These are phyloP conservation scores for Chalcis sispes DNA, from an alignment of 2,888 invertebrate genomes.

Conservation along the genomic window DNA sequence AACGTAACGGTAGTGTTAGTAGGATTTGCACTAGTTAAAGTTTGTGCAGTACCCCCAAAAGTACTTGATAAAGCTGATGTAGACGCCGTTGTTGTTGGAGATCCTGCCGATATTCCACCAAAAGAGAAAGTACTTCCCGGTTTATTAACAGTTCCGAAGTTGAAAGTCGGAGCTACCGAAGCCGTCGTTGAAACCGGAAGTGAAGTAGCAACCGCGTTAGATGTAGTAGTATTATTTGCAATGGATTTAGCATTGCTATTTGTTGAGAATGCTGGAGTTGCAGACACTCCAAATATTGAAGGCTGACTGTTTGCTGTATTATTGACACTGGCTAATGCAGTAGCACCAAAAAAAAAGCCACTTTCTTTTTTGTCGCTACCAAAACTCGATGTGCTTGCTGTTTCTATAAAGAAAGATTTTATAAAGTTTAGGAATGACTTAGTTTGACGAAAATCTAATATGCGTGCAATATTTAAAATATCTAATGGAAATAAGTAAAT, in stretches of 20 bases:
- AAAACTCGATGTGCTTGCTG: slow-evolving; percentile 2
- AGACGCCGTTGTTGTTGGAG: slow-evolving; percentile 35
- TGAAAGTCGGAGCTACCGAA: neutral
- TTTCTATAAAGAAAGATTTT: slow-evolving; percentile 5
- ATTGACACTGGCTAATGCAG: slow-evolving; percentile 11
- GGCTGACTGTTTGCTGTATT: slow-evolving; percentile 13
- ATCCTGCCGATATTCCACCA: neutral
- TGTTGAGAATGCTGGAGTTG: slow-evolving; percentile 44
- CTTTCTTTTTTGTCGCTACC: slow-evolving; percentile 18
- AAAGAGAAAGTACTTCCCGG: slow-evolving; percentile 11
- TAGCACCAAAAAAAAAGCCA: slow-evolving; percentile 58
- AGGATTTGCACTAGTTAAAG: neutral
- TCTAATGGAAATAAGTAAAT: too few species aligned
- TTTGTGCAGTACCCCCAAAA: slow-evolving; percentile 8
- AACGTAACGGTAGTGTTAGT: neutral
- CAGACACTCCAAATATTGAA: slow-evolving; percentile 51
- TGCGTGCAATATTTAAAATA: too few species aligned
- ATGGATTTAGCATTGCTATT: slow-evolving; percentile 32
- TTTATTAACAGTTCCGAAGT: slow-evolving; percentile 12
- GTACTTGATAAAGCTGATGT: slow-evolving; percentile 25
- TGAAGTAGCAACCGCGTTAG: neutral
- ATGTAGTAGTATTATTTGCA: neutral
- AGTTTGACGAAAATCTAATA: too few species aligned
- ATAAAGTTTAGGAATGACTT: too few species aligned
- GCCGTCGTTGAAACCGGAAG: neutral